Evolutionary conservation across 1,140 invertebrate genomes (phyloP).

Genomic region (Archegozetes longisetosus): DNA sequence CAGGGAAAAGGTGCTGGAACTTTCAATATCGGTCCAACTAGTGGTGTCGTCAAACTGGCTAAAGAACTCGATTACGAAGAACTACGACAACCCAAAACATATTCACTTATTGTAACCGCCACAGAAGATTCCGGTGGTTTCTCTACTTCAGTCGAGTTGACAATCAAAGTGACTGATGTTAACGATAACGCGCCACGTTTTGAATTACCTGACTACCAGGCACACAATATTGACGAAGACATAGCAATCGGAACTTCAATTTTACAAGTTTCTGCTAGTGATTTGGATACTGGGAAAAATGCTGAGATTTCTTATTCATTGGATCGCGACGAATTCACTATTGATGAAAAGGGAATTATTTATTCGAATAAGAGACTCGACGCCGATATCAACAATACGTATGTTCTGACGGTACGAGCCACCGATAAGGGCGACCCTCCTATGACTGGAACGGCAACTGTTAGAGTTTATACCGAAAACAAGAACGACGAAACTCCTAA

Average conservation of each 20-base stretch:
- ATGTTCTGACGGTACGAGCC: slow-evolving; percentile 78
- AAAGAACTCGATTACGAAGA: slow-evolving; percentile 92
- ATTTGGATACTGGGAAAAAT: slow-evolving; percentile 77
- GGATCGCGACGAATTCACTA: slow-evolving; percentile 79
- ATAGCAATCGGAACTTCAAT: slow-evolving; percentile 65
- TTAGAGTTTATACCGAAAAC: slow-evolving; percentile 84
- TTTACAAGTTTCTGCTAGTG: slow-evolving; percentile 65
- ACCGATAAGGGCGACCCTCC: slow-evolving; percentile 82
- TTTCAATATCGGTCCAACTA: slow-evolving; percentile 83
- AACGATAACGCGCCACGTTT: slow-evolving; percentile 84
- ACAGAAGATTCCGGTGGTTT: slow-evolving; percentile 90
- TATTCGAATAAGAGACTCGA: slow-evolving; percentile 82
- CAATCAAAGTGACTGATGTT: slow-evolving; percentile 48
- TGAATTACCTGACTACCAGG: slow-evolving; percentile 84
- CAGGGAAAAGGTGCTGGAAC: slow-evolving; percentile 84
- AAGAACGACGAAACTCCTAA: slow-evolving; percentile 92
- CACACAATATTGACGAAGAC: slow-evolving; percentile 85
- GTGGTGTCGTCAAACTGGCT: slow-evolving; percentile 79
- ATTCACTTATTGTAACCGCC: slow-evolving; percentile 74
- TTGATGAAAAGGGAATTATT: slow-evolving; percentile 76
- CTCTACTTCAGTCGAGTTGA: slow-evolving; percentile 69
- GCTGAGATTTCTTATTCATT: slow-evolving; percentile 84
- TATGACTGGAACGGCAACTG: slow-evolving; percentile 76
- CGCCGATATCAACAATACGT: slow-evolving; percentile 89
- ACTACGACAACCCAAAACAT: slow-evolving; percentile 75